Conservation (phyloP, 2,888 invertebrate genomes). For the Sipha maydis region DNA sequence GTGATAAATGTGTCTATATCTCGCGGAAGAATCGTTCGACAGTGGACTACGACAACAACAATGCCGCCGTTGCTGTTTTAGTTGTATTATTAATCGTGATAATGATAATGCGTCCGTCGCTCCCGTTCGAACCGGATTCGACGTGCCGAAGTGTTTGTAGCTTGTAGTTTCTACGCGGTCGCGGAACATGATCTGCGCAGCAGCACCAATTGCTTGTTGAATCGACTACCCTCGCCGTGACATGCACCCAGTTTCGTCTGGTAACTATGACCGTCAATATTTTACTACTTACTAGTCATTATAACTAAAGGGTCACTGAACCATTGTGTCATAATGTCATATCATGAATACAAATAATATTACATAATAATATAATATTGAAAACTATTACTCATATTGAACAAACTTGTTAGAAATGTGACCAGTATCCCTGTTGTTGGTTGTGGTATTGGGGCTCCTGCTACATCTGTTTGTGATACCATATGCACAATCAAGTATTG, state of each 20-base stretch:
- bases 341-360: too few relatives aligned
- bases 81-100: neutral
- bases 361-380: neutral
- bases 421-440: neutral
- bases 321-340: too few relatives aligned
- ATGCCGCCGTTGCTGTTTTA: neutral
- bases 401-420: neutral
- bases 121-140: conserved; percentile 15
- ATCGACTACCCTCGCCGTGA: neutral
- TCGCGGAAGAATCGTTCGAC: neutral
- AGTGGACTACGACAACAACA: conserved; percentile 12
- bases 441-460: neutral
- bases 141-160: neutral
- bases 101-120: conserved; percentile 38
- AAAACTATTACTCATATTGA: neutral
- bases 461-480: neutral
- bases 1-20: conserved; percentile 38
- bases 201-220: neutral
- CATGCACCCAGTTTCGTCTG: conserved; percentile 49
- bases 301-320: too few relatives aligned
- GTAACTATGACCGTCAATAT: conserved; percentile 5
- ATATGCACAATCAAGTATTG: conserved; percentile 55
- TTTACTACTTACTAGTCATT: too few relatives aligned
- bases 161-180: neutral
- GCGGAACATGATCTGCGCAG: conserved; percentile 1